Conservation (phyloP, 2,113 vertebrate species). For the Fulmarus glacialis region DNA sequence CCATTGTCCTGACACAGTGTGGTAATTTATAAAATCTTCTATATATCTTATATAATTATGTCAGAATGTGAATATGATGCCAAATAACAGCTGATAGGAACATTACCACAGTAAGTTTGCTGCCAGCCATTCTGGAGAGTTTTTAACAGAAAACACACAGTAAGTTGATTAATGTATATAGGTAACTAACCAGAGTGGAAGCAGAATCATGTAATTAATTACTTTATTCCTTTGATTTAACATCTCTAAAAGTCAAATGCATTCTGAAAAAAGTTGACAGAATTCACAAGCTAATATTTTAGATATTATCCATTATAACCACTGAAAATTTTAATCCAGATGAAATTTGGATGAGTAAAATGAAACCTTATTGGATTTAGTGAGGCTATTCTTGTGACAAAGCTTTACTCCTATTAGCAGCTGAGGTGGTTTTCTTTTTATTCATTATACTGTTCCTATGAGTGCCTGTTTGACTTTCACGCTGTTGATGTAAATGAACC, state of each 20-base stretch:
- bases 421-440: background rate
- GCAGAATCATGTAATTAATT: background rate
- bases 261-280: background rate
- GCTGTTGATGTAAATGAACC: constrained; percentile 52
- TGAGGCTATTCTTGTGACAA: background rate
- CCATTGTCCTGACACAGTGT: background rate
- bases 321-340: background rate
- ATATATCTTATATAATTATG: background rate
- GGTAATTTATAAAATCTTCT: background rate
- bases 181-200: background rate
- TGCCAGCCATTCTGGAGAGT: background rate
- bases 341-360: background rate
- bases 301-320: background rate
- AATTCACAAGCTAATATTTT: background rate
- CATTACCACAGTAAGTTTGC: background rate
- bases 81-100: background rate
- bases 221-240: background rate
- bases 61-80: background rate
- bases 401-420: background rate
- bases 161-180: background rate
- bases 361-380: background rate
- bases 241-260: background rate
- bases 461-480: constrained; percentile 39
- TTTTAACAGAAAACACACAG: background rate
- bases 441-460: background rate